Evolutionary conservation across 23 tunicate genomes (phyloP), one percentile per base, ranked within the genome.

Genomic region (Halocynthia roretzi): DNA sequence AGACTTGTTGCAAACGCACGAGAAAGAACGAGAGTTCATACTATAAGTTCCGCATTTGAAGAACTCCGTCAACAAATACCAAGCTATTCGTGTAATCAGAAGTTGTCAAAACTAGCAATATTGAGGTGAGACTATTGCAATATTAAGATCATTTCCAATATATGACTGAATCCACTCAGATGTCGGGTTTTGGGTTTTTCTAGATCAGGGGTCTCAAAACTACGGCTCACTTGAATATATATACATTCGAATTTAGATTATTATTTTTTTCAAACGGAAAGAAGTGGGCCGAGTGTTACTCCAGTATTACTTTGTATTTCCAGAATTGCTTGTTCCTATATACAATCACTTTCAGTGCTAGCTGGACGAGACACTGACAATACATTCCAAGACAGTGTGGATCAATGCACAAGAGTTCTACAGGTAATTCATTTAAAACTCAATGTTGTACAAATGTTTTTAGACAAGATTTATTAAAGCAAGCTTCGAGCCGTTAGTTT

Each of bases 1-100:
- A 82, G 99, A 10, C 56, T 96, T 51, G 96, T 96, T 5, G 99
- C 99, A 4, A 96, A 96, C 71, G 99, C 99, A 7, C 84, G 99
- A 7, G 99, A 96, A 76, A 72, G 99, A 51, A 96, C 99, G 5
- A 85, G 99, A n/a, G 99, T 96, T 20, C 99, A 96, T 81, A 96
- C 99, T 19, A 96, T 96, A 23, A 83, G 96, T 66, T 89, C 99
- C 6, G 99, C 99, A 6, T 96, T 96, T 66, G 99, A 96, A 49
- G 99, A 91, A 19, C 81, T 96, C 7, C 85, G 99, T 11, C 72
- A 75, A 5, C 96, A 91, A 70, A 91, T 96, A 7, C 99, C 99
- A 54, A 96, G 96, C 63, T 96, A 96, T 61, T 89, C 96, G 8
- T 96, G 96, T 83, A 96, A 96, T 77, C 99, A 96, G 52, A 96